A percentile compares a stretch with the other conserved stretches of the same genome.
Evolutionary conservation across 37 sponge, comb jelly and placozoan species (phyloP).

Genomic region (Lycopodina hypogea): DNA sequence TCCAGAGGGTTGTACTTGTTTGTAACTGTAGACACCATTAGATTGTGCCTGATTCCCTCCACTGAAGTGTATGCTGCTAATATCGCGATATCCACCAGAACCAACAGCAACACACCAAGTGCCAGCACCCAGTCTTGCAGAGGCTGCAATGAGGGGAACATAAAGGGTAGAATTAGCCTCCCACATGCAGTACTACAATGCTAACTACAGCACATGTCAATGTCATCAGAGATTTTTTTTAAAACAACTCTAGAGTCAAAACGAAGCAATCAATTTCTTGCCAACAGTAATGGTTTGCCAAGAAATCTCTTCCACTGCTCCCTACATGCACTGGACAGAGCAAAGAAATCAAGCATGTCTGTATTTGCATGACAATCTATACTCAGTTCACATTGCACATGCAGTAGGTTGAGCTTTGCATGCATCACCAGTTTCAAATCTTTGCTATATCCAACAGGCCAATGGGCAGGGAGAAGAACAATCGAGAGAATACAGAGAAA

Average conservation of each 20-base stretch:
- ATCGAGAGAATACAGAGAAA: too few relatives aligned
- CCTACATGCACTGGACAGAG: too few relatives aligned
- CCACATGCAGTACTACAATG: background rate
- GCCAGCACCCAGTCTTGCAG: constrained; percentile 31
- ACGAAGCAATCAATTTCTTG: constrained; percentile 2
- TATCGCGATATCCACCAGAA: constrained; percentile 26
- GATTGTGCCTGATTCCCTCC: constrained; percentile 3
- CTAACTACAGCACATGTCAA: too few relatives aligned
- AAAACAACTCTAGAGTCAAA: background rate
- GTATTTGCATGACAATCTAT: too few relatives aligned
- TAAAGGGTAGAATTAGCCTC: background rate
- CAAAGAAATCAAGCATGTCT: too few relatives aligned
- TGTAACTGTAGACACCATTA: background rate
- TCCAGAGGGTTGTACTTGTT: constrained; percentile 9
- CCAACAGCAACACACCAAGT: constrained; percentile 27
- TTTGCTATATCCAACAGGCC: too few relatives aligned
- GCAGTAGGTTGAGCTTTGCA: too few relatives aligned
- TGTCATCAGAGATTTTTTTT: too few relatives aligned
- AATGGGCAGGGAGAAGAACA: too few relatives aligned
- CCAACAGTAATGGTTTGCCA: constrained; percentile 36
- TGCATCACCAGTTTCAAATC: too few relatives aligned
- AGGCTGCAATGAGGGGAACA: background rate
- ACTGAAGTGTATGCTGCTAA: constrained; percentile 12
- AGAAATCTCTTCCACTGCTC: too few relatives aligned
- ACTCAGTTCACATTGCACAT: too few relatives aligned